These are phyloP conservation scores for Baryphthengus martii DNA, from an alignment of 2,113 vertebrate genomes.

Conservation along the genomic window DNA sequence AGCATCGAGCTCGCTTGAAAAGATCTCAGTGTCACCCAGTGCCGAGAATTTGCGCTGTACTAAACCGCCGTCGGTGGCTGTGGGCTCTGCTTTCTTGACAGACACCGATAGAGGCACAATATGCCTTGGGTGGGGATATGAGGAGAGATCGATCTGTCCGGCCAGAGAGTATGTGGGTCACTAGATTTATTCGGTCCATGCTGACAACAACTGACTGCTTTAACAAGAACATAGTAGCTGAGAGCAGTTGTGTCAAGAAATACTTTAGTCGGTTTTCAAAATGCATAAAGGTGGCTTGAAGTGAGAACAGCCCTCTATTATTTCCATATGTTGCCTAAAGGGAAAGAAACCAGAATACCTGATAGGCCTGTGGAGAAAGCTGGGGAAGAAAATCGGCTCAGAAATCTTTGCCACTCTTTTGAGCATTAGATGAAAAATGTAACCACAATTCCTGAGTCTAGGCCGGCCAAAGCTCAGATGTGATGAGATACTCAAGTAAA, in stretches of 20 bases:
- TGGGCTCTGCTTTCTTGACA: neutral
- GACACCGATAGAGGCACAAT: accelerated
- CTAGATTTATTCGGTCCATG: neutral
- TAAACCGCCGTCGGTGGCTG: accelerated
- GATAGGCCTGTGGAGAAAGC: neutral
- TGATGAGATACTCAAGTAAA: neutral
- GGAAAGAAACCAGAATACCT: neutral
- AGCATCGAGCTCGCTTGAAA: neutral
- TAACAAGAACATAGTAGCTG: neutral
- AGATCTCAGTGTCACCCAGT: neutral
- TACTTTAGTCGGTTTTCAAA: neutral
- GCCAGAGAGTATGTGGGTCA: neutral
- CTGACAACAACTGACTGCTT: neutral
- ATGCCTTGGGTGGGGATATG: accelerated
- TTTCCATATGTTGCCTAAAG: neutral
- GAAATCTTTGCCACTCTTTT: neutral
- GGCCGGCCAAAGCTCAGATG: neutral
- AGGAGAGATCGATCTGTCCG: neutral
- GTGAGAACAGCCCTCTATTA: neutral
- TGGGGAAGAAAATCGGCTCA: neutral
- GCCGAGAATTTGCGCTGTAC: neutral
- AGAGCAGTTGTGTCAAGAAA: neutral
- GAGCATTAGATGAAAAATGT: neutral
- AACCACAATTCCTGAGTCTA: neutral
- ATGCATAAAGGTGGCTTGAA: neutral